phyloP scores from a whole-genome alignment of 2,888 invertebrate species.

The Zygothrica quintamaculata region DNA sequence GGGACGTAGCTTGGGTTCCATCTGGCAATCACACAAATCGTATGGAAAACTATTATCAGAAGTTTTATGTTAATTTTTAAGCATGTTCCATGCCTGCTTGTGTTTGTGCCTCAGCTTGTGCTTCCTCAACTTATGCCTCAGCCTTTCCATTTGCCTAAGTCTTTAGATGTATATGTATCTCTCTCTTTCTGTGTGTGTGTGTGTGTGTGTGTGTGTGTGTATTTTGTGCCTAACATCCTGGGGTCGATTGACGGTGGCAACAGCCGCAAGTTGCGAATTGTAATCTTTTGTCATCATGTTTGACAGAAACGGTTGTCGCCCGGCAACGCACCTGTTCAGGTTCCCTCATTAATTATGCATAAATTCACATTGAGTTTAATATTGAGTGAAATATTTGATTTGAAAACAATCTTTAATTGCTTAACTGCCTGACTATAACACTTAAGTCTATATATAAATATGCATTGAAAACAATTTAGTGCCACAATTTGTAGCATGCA shows the following conservation, averaged over 20 bases:
- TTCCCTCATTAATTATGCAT: slow-evolving; percentile 83
- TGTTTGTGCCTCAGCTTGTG: slow-evolving; percentile 4
- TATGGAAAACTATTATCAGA: slow-evolving; percentile 78
- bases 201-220: slow-evolving; percentile 11
- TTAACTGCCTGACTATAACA: neutral
- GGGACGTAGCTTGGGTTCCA: slow-evolving; percentile 40
- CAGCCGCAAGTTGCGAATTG: slow-evolving; percentile 72
- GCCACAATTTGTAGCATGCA: no score
- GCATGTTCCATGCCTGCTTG: slow-evolving; percentile 61
- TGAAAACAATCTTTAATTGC: slow-evolving; percentile 37
- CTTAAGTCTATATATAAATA: no score
- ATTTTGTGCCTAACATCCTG: slow-evolving; percentile 56
- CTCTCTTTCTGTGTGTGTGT: neutral
- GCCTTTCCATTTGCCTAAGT: neutral
- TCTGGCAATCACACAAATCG: slow-evolving; percentile 67
- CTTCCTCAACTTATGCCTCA: slow-evolving; percentile 39
- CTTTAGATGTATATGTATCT: no score
- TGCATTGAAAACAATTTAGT: no score
- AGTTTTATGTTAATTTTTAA: slow-evolving; percentile 82
- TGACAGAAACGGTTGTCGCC: slow-evolving; percentile 75
- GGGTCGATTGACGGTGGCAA: slow-evolving; percentile 48
- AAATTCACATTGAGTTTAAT: slow-evolving; percentile 71
- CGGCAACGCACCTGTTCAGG: slow-evolving; percentile 75
- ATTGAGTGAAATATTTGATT: slow-evolving; percentile 35
- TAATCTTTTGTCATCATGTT: slow-evolving; percentile 82